These are phyloP conservation scores for Acrocephalus kingi DNA, from an alignment of 2,113 vertebrate species.

Conservation along the genomic window DNA sequence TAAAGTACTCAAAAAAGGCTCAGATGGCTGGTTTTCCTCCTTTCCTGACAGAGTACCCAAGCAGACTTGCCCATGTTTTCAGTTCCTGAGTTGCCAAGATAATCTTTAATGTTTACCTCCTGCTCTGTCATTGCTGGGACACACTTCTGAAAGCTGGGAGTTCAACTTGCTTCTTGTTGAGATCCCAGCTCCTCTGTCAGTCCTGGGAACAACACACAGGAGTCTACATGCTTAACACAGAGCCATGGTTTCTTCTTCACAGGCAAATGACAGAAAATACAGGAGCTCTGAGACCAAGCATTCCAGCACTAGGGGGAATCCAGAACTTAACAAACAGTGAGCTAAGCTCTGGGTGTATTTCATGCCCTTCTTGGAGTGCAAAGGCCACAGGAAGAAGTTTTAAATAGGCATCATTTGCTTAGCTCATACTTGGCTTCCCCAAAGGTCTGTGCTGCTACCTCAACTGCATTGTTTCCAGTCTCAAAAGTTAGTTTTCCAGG, in stretches of 20 bases:
- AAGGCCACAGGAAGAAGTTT: neutral
- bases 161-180: neutral
- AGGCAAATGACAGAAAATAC: neutral
- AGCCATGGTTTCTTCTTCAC: neutral
- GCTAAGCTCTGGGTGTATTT: neutral
- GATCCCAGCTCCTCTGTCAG: accelerated
- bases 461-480: neutral
- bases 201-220: neutral
- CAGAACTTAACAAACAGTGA: neutral
- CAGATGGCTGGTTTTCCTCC: neutral
- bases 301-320: neutral
- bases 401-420: neutral
- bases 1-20: neutral
- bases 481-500: neutral
- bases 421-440: neutral
- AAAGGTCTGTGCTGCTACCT: neutral
- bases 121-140: neutral
- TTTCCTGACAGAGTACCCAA: neutral
- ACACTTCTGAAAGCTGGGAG: neutral
- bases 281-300: neutral
- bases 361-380: neutral
- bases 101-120: neutral
- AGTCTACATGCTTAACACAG: neutral
- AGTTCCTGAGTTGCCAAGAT: neutral
- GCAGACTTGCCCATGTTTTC: neutral